Base-by-base conservation (phyloP, 2,888 invertebrate genomes). In the Heliconius sara region DNA sequence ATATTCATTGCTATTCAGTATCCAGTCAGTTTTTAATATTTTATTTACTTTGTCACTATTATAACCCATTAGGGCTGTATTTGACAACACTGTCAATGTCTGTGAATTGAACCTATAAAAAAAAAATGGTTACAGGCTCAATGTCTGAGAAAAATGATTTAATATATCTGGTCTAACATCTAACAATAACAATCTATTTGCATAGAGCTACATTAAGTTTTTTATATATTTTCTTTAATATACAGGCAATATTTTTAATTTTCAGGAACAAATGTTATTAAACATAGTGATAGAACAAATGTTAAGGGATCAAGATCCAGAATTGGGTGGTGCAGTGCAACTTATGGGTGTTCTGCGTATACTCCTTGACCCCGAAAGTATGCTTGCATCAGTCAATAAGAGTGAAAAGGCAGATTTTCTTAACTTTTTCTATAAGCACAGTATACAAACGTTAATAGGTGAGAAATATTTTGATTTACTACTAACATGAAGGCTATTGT, bases 271-370 rank as follows among this genome's bases (percentile, higher is more conserved):
- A 90, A 97, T 99, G 96, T 95, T 99, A 86, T 95, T 99, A 85
- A 99, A 99, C 92, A 98, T 99, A 91, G 98, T 99, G 88, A 99
- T 99, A 93, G 98, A 99, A 94, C 99, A 99, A 96, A 98, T 99
- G 97, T 97, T 99, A 83, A 97, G 98, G 87, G 99, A 99, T 93
- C 97, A 97, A 81, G 99, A 99, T 94, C 98, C 99, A 80, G 99
- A 99, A 95, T 95, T 99, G 85, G 99, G 99, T 82, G 99, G 99
- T 86, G 99, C 99, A 80, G 98, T 99, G 85, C 99, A 99, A 95
- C 96, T 99, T 83, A 98, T 99, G 96, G 98, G 99, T 79, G 98
- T 99, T 77, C 95, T 99, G 65, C 97, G 99, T 89, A 97, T 99
- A 85, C 95, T 99, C 57, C 96, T 99, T 75, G 99, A 99, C 93